Base-by-base conservation (phyloP, 1,140 invertebrate genomes). In the Brachionus asplanchnoidis region DNA sequence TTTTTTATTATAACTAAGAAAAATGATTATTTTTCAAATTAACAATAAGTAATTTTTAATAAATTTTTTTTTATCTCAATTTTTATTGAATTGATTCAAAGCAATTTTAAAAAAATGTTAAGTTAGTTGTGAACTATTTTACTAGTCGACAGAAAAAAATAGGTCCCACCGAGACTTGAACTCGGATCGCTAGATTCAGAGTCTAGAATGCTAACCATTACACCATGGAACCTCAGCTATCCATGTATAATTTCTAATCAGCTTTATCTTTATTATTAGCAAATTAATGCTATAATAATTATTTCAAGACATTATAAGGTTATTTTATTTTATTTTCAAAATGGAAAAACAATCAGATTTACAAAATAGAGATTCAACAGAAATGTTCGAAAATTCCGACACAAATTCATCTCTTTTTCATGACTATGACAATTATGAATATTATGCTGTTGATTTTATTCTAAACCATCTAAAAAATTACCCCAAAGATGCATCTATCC, bases 101-200 rank as follows among this genome's bases (percentile, higher is more conserved):
- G n/a, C n/a, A n/a, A 56, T 6, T 56, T 56, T 56, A 56, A n/a
- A n/a, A 56, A n/a, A 60, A 60, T 44, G 2, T 46, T 14, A 46
- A 36, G 32, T 36, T 36, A 36, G 1, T 0, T 36, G 32, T 36
- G 32, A 36, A 36, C 1, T 2, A 7, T 36, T 7, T 36, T 0
- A 36, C 0, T 50, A n/a, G 3, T 14, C 11, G 4, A 23, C 7
- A 4, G 1, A 79, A 80, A 80, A 53, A 80, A 23, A 40, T 56
- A 80, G 77, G 77, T 80, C 77, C 77, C 77, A 80, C 77, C 77
- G 77, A 80, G 77, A 80, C 56, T 80, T 14, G 77, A 80, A 80
- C 77, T 80, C 77, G 77, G 77, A 80, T 80, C 77, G 77, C 77
- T 80, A 65, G 77, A 80, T 80, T 80, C 77, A 80, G 77, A 80